These are phyloP conservation scores for Chlamydotis undulata DNA, from an alignment of 2,113 vertebrate genomes.

Conservation along the genomic window DNA sequence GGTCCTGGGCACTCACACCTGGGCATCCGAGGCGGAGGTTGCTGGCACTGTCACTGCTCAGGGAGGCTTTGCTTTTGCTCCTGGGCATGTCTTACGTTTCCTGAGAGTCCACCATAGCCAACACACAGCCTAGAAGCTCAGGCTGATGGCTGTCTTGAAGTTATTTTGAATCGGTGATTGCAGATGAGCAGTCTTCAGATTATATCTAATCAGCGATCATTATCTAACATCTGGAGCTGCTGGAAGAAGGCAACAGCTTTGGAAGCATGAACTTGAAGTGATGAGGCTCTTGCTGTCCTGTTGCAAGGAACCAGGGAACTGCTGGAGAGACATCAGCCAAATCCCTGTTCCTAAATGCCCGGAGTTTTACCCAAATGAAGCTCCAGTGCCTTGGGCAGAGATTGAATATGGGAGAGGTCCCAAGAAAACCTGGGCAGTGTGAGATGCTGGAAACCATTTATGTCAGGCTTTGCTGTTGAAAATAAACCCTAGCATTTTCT, in stretches of 20 bases:
- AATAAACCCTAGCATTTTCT: not conserved
- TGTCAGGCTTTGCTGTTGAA: not conserved
- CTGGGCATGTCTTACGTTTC: not conserved
- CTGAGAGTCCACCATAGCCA: not conserved
- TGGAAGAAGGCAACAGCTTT: not conserved
- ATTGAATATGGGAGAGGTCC: not conserved
- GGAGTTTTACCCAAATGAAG: not conserved
- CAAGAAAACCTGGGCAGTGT: not conserved
- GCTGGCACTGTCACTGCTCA: not conserved
- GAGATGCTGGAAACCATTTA: not conserved
- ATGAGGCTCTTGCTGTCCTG: too few relatives aligned
- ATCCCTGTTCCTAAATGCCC: not conserved
- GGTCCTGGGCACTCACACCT: too few relatives aligned
- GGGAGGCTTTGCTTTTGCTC: not conserved
- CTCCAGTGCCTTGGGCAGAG: not conserved
- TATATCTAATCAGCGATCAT: not conserved
- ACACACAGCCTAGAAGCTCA: not conserved
- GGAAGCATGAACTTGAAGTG: not conserved
- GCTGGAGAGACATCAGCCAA: not conserved
- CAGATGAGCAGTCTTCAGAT: not conserved
- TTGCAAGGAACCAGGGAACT: not conserved
- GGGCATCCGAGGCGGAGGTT: not conserved
- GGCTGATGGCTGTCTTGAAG: not conserved
- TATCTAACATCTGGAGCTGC: not conserved
- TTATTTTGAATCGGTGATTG: too few relatives aligned